Evolutionary conservation across 1,140 invertebrate species (phyloP), one percentile per base, ranked within the genome.

Genomic region (Ctenoplectra terminalis): DNA sequence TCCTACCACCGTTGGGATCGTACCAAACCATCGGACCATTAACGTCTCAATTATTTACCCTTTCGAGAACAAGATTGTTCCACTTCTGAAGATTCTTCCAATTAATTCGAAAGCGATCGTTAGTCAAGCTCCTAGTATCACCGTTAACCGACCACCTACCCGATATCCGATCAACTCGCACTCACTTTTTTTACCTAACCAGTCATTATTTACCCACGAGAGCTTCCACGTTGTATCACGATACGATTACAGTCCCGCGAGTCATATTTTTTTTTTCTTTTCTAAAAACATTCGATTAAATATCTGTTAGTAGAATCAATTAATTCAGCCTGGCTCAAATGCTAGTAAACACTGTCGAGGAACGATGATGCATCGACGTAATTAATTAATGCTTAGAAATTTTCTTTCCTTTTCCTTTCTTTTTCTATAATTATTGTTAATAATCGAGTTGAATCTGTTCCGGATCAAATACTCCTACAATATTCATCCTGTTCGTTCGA

Each of bases 1-100:
- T 67, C 31, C 26, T 50, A 29, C 56, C 46, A n/a, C 76, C 43
- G 56, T 31, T 40, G 67, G 34, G 77, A 40, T 17, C 26, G 56
- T 43, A 34, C 13, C 56, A 50, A 72, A 60, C 69, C 77, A 9
- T 46, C 56, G n/a, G 56, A 72, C 77, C 73, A 72, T 79, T 79
- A 79, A 72, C 77, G 77, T 69, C 69, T 79, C 69, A 63, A 79
- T 72, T 79, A 79, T 79, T 79, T 72, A 72, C 69, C 56, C 56
- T 61, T 79, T 52, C 69, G 69, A 63, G 46, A 61, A 46, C 69
- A 60, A 72, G 56, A 73, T 79, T 79, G 67, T 79, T 60, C 63
- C n/a, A 71, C 46, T 58, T 52, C 77, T 63, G 52, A 72, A 50
- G 69, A 79, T 79, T 69, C 56, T 52, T 60, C 46, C 58, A 79